Evolutionary conservation across 2,797 vertebrate genomes (phyloP).

Genomic region (Perdix hodgsoniae): DNA sequence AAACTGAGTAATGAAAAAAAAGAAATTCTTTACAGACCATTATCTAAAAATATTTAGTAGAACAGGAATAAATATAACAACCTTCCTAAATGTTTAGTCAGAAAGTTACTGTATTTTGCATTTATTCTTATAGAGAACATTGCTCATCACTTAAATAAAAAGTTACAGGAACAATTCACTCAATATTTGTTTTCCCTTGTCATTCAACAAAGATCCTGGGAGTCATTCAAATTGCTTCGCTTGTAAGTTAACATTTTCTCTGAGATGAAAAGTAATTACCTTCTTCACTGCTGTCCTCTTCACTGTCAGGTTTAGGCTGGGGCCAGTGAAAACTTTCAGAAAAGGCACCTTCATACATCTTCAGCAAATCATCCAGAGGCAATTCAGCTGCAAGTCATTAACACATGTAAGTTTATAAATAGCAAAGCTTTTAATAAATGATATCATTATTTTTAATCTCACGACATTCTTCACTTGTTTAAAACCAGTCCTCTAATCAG

Average conservation of each 20-base stretch:
- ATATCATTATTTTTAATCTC: background rate
- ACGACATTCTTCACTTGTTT: background rate
- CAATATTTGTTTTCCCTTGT: background rate
- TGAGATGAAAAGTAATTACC: conserved; percentile 57
- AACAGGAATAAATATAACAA: background rate
- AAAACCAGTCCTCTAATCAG: background rate
- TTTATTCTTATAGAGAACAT: background rate
- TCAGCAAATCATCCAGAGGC: conserved; percentile 90
- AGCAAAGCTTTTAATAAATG: background rate
- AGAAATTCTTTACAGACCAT: background rate
- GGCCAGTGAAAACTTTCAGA: conserved; percentile 91
- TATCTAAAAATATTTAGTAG: background rate
- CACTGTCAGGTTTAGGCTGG: conserved; percentile 83
- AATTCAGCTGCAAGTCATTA: conserved; percentile 86
- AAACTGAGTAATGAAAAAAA: background rate
- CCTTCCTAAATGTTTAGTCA: background rate
- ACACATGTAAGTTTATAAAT: background rate
- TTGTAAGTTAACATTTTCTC: background rate
- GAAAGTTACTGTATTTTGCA: background rate
- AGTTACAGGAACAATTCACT: background rate
- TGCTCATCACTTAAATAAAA: background rate
- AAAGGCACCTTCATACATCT: conserved; percentile 95
- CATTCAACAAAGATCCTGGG: background rate
- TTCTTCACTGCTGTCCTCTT: conserved; percentile 85
- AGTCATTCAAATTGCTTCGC: background rate